Evolutionary conservation across 1,140 invertebrate species (phyloP).

Genomic region (Halictus rubicundus): DNA sequence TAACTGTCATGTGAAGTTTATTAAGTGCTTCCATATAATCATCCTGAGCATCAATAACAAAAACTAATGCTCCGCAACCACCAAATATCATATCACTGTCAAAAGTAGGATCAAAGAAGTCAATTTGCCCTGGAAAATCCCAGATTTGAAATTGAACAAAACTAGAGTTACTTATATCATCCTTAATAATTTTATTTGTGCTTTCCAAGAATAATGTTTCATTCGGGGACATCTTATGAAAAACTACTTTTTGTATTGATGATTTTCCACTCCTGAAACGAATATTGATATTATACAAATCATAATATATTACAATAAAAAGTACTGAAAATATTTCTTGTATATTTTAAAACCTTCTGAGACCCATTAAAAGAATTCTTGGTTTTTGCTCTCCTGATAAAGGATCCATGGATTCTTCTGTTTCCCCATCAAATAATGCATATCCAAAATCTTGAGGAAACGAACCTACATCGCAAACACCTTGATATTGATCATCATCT

Average conservation of each 20-base stretch:
- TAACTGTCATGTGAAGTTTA: conserved; percentile 95
- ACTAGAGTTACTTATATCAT: conserved; percentile 97
- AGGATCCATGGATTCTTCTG: conserved; percentile 83
- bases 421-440: conserved; percentile 90
- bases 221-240: conserved; percentile 99
- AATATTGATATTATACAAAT: background rate
- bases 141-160: conserved; percentile 99
- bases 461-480: conserved; percentile 87
- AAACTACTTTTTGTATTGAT: conserved; percentile 99
- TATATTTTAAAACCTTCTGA: conserved; percentile 87
- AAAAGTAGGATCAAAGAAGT: conserved; percentile 97
- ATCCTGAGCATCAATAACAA: conserved; percentile 99
- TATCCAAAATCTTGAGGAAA: conserved; percentile 97
- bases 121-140: conserved; percentile 99
- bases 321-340: background rate
- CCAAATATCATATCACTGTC: conserved; percentile 98
- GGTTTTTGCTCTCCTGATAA: conserved; percentile 90
- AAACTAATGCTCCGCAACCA: conserved; percentile 97
- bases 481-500: conserved; percentile 77
- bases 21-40: conserved; percentile 97
- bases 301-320: background rate
- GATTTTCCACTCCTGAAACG: conserved; percentile 96
- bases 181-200: conserved; percentile 99
- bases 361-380: conserved; percentile 96
- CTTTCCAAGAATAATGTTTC: conserved; percentile 99